Evolutionary conservation across 2,113 vertebrate species (phyloP).

Genomic region (Seriola dumerili): DNA sequence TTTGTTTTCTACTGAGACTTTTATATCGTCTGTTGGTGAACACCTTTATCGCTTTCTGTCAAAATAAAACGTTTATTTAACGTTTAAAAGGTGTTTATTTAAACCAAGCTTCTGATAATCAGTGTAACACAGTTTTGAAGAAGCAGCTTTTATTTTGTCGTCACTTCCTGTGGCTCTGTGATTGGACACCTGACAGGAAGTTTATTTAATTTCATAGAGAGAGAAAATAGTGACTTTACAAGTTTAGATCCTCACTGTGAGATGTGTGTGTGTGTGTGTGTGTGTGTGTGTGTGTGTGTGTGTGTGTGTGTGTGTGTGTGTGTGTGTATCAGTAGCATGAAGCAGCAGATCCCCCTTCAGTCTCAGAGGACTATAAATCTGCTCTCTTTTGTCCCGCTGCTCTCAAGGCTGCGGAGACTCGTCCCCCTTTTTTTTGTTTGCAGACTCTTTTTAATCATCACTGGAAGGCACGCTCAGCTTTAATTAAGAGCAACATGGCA

Average conservation of each 20-base stretch:
- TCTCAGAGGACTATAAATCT: slow-evolving; percentile 63
- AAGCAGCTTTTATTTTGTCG: neutral
- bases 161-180: neutral
- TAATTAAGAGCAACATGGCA: slow-evolving; percentile 72
- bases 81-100: too few relatives aligned
- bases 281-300: too few relatives aligned
- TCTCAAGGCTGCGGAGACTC: slow-evolving; percentile 15
- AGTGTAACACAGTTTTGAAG: too few relatives aligned
- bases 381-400: slow-evolving; percentile 44
- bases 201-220: neutral
- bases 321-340: slow-evolving; percentile 29
- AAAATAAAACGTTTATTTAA: too few relatives aligned
- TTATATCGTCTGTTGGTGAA: too few relatives aligned
- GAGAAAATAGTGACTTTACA: neutral
- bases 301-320: neutral
- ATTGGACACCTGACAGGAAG: neutral
- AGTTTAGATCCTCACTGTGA: neutral
- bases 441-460: slow-evolving; percentile 65
- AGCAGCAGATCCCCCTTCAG: slow-evolving; percentile 37
- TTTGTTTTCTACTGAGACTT: too few relatives aligned
- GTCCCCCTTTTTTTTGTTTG: slow-evolving; percentile 42
- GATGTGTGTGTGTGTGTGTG: neutral
- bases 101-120: too few relatives aligned
- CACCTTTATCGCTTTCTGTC: too few relatives aligned
- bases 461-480: slow-evolving; percentile 45